Conservation (phyloP, 1,140 invertebrate species). For the Temnothorax nylanderi region DNA sequence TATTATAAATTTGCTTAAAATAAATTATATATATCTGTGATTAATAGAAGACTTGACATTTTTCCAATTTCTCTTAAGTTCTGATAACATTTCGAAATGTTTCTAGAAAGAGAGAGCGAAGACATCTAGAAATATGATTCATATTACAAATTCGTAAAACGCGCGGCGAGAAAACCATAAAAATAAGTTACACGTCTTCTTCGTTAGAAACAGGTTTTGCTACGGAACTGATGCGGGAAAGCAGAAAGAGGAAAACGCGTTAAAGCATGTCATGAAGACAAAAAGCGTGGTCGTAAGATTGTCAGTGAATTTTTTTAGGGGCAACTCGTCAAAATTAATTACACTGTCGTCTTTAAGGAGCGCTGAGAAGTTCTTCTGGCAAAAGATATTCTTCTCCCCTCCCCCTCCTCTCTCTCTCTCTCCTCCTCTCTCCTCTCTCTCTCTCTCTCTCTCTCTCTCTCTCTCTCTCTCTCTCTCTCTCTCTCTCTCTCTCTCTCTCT, state of each 20-base stretch:
- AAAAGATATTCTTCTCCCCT: conserved; percentile 31
- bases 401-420: too few species aligned
- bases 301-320: conserved; percentile 41
- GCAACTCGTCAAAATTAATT: conserved; percentile 57
- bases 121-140: conserved; percentile 33
- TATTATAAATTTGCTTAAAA: conserved; percentile 1
- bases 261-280: conserved; percentile 45
- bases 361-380: conserved; percentile 32
- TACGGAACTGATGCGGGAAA: conserved; percentile 8
- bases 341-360: conserved; percentile 43
- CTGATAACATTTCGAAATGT: conserved; percentile 8
- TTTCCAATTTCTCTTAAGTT: not conserved
- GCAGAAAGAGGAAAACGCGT: conserved; percentile 19
- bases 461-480: too few species aligned
- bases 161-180: conserved; percentile 8
- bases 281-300: conserved; percentile 25
- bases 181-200: conserved; percentile 47
- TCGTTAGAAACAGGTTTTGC: conserved; percentile 42
- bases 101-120: not conserved
- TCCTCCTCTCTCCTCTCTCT: too few species aligned
- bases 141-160: conserved; percentile 27
- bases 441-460: too few species aligned
- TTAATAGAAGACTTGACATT: not conserved
- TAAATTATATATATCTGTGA: not conserved
- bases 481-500: too few species aligned